Conservation (phyloP, 2,888 invertebrate genomes). For the Hypomecis punctinalis region DNA sequence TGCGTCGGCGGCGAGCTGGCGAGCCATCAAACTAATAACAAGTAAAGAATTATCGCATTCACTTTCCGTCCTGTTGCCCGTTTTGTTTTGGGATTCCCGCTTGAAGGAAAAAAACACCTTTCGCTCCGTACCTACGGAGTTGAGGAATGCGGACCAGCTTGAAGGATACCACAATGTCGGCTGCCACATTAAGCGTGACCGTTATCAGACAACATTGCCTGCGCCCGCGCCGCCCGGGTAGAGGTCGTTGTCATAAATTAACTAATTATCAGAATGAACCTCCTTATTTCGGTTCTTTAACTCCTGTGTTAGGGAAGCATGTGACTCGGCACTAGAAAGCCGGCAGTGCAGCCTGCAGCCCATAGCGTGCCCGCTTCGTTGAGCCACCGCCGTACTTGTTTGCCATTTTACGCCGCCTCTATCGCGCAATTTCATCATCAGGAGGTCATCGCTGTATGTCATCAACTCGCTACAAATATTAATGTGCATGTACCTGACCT, state of each 20-base stretch:
- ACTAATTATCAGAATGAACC: not conserved
- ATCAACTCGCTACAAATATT: not conserved
- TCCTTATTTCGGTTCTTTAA: not conserved
- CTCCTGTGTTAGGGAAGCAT: not conserved
- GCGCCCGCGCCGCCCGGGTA: not conserved
- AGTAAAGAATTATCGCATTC: not conserved
- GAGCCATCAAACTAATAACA: not conserved
- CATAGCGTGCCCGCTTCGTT: not conserved
- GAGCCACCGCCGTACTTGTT: not conserved
- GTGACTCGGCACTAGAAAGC: not conserved
- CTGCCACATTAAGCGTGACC: not conserved
- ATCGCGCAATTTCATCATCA: not conserved
- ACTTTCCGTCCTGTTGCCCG: not conserved
- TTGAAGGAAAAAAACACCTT: slow-evolving; percentile 7
- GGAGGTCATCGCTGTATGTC: not conserved
- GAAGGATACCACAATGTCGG: slow-evolving; percentile 3
- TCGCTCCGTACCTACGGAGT: not conserved
- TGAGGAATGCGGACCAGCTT: not conserved
- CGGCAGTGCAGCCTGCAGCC: not conserved
- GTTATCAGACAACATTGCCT: not conserved
- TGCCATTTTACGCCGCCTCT: not conserved
- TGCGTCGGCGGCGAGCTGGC: too few relatives aligned
- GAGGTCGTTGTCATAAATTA: not conserved
- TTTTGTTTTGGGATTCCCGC: slow-evolving; percentile 5
- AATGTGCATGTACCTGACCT: not conserved